These are phyloP conservation scores for Noctuana brunneofusca DNA, from an alignment of 2,888 invertebrate species.

Conservation along the genomic window DNA sequence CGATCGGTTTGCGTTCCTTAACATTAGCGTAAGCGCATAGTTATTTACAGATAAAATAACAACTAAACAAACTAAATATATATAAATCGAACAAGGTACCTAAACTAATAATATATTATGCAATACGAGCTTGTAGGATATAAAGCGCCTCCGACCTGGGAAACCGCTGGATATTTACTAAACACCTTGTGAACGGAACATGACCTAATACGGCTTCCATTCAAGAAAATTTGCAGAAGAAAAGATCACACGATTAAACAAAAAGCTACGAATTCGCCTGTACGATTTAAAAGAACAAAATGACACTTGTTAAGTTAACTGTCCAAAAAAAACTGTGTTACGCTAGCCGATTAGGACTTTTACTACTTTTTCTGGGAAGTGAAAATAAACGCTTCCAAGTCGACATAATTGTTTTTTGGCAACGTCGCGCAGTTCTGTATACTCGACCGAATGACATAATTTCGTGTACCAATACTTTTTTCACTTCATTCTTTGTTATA, in stretches of 20 bases:
- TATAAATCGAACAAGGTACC: no score
- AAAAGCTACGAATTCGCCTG: neutral
- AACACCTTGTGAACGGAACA: no score
- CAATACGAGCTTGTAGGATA: no score
- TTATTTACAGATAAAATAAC: no score
- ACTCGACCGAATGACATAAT: conserved; percentile 11
- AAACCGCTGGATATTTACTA: no score
- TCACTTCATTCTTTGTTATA: no score
- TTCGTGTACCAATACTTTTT: neutral
- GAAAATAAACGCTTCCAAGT: conserved; percentile 3
- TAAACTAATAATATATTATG: no score
- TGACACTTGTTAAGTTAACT: neutral
- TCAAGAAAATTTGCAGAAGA: neutral
- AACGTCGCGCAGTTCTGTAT: neutral
- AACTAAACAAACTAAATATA: no score
- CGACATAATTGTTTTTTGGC: conserved; percentile 25
- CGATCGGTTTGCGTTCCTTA: no score
- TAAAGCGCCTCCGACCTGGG: no score
- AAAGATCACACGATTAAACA: neutral
- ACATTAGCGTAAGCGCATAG: no score
- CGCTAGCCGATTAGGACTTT: conserved; percentile 9
- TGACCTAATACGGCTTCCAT: no score
- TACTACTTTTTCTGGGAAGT: conserved; percentile 1
- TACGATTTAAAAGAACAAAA: neutral
- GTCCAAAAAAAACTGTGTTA: neutral